phyloP scores from a whole-genome alignment of 2,797 vertebrate genomes.

The Falco cherrug region DNA sequence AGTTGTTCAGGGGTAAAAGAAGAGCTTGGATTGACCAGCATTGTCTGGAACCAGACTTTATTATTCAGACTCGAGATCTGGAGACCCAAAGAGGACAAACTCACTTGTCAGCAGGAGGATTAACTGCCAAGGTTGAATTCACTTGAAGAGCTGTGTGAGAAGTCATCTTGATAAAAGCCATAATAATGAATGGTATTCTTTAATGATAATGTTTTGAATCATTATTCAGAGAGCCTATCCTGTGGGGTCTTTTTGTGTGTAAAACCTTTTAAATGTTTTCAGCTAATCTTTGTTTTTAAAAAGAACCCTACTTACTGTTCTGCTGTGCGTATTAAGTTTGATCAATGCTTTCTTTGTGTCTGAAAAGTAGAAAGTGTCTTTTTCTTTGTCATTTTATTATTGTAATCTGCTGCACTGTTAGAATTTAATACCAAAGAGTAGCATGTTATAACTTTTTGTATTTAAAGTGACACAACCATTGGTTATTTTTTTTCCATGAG shows the following conservation, averaged over 20 bases:
- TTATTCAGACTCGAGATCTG: neutral
- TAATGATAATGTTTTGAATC: slow-evolving; percentile 37
- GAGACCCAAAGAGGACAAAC: neutral
- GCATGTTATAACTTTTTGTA: neutral
- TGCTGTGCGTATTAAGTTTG: slow-evolving; percentile 32
- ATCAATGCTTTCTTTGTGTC: slow-evolving; percentile 49
- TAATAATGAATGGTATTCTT: slow-evolving; percentile 46
- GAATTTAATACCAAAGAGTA: slow-evolving; percentile 30
- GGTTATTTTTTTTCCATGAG: neutral
- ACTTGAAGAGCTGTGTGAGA: neutral
- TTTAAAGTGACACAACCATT: neutral
- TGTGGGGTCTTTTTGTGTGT: slow-evolving; percentile 14
- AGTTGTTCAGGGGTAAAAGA: neutral
- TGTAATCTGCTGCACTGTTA: slow-evolving; percentile 28
- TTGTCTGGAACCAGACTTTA: neutral
- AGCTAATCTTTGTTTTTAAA: slow-evolving; percentile 52
- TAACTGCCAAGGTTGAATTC: slow-evolving; percentile 29
- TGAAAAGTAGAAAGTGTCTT: slow-evolving; percentile 35
- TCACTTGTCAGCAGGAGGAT: neutral
- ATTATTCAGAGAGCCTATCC: slow-evolving; percentile 19
- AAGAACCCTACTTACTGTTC: slow-evolving; percentile 6
- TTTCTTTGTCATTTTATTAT: slow-evolving; percentile 63
- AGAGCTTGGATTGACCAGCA: neutral
- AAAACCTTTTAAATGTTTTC: slow-evolving; percentile 60
- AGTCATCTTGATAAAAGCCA: slow-evolving; percentile 42